Conservation (phyloP, 2,888 invertebrate genomes). For the Polydrusus cervinus region DNA sequence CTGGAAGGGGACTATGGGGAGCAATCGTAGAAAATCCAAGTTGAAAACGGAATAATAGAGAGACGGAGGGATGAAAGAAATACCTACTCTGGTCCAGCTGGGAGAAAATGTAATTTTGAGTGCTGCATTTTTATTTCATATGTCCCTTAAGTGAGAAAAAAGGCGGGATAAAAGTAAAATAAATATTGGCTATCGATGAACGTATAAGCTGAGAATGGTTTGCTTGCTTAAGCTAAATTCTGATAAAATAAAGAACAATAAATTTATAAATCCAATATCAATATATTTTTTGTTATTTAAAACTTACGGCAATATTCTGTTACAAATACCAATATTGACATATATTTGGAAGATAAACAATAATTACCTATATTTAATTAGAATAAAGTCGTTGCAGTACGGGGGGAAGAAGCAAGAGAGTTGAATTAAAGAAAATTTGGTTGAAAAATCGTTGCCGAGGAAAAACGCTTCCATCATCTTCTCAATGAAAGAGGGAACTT, state of each 20-base stretch:
- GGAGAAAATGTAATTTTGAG: constrained; percentile 35
- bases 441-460: too few relatives aligned
- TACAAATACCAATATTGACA: too few relatives aligned
- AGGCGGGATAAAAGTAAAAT: constrained; percentile 4
- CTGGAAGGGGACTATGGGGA: constrained; percentile 31
- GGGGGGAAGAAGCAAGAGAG: too few relatives aligned
- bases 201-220: background rate
- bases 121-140: constrained; percentile 26
- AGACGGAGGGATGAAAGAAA: constrained; percentile 25
- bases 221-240: background rate
- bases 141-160: constrained; percentile 21
- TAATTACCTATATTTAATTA: too few relatives aligned
- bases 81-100: constrained; percentile 21
- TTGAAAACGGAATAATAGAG: constrained; percentile 35
- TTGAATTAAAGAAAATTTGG: too few relatives aligned
- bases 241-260: background rate
- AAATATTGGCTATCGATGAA: background rate
- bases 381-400: too few relatives aligned
- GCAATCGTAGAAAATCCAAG: constrained; percentile 32
- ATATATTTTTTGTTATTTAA: too few relatives aligned
- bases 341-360: too few relatives aligned
- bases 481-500: too few relatives aligned
- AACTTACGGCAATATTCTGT: too few relatives aligned
- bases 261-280: too few relatives aligned
- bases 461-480: too few relatives aligned